Conservation (phyloP, 2,797 vertebrate genomes). For the Jordanella pulchra region DNA sequence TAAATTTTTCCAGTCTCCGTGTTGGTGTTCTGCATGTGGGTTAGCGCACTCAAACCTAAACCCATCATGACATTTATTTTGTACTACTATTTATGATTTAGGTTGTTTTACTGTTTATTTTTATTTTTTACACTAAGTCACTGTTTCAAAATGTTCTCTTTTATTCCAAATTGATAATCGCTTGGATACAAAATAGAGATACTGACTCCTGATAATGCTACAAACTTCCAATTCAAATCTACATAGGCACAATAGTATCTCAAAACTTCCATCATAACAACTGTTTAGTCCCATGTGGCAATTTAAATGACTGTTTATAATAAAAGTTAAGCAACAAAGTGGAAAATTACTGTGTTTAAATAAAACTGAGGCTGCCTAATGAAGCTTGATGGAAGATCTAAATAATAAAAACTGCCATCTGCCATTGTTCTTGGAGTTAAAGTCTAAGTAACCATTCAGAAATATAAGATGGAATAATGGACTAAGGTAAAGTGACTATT, state of each 20-base stretch:
- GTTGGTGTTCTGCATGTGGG: too few species aligned
- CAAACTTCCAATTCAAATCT: too few species aligned
- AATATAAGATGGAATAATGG: constrained; percentile 12
- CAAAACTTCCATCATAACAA: constrained; percentile 4
- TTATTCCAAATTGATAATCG: neutral
- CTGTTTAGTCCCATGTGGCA: constrained; percentile 26
- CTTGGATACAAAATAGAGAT: neutral
- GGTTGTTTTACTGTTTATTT: too few species aligned
- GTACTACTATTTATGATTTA: too few species aligned
- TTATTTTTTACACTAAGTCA: too few species aligned
- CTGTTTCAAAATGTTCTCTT: neutral
- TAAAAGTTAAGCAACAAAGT: constrained; percentile 46
- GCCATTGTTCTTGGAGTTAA: constrained; percentile 32
- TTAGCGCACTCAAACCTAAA: too few species aligned
- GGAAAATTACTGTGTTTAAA: constrained; percentile 54
- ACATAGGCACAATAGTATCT: neutral
- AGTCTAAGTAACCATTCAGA: constrained; percentile 11
- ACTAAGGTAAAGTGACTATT: neutral
- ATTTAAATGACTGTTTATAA: constrained; percentile 27
- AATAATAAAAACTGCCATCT: constrained; percentile 39
- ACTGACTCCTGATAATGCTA: neutral
- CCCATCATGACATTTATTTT: too few species aligned
- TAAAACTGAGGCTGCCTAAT: constrained; percentile 50
- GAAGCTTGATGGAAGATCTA: constrained; percentile 44
- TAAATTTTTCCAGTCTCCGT: too few species aligned